Base-by-base conservation (phyloP, 2,113 vertebrate genomes). In the Mastomys natalensis region DNA sequence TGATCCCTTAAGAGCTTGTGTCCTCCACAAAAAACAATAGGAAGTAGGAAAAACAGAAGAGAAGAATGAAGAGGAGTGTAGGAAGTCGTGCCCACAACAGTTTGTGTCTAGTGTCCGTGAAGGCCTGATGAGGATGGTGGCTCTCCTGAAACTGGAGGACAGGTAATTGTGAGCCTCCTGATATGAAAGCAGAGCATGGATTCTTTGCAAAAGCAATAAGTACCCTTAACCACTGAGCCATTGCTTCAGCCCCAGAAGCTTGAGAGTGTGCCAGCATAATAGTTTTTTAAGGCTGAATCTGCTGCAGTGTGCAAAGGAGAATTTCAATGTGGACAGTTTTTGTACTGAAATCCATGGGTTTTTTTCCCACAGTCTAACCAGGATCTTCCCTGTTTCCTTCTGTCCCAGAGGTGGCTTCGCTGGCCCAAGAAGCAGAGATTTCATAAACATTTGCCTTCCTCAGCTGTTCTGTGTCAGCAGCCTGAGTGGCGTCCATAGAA, bases 301-400 rank as follows among this genome's bases (percentile, higher is more conserved):
- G 66, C 4, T 0, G 3, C 0, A 4, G 11, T 0, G 1, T 58
- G 31, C 5, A 10, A 68, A 22, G 5, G 1, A 8, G 12, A 37
- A 4, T 3, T 1, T 40, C 29, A 43, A 1, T 1, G 1, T 0
- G 1, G 24, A 12, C 45, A 7, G 0, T 16, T 29, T 87, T 16
- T 51, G 13, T 22, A 1, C 31, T 0, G 12, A 17, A 1, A 0
- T 10, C 0, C 34, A 0, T 0, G 40, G 58, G 0, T 2, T 0
- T 29, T 0, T 29, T 10, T 0, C 40, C 22, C 11, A n/a, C 34
- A 55, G 10, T 68, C 43, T 51, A 37, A 10, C 7, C 7, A 7
- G 1, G 48, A 48, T 22, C 45, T 34, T 6, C 31, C 6, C 0
- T 0, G 3, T 6, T 55, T 58, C 72, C 70, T 89, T 51, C 72